phyloP scores from a whole-genome alignment of 2,797 vertebrate genomes.

The Xenentodon cancila region DNA sequence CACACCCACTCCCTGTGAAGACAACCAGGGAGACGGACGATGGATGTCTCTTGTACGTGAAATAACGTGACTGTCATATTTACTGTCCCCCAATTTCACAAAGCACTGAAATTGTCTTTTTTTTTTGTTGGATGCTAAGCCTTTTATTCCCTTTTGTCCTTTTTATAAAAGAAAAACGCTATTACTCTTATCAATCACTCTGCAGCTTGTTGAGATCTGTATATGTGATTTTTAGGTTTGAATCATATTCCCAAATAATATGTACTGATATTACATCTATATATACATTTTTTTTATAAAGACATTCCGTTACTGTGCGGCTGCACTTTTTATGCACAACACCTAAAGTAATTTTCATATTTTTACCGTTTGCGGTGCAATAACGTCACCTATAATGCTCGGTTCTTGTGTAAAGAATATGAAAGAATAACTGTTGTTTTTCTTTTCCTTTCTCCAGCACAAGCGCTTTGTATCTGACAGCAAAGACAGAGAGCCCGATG shows the following conservation, averaged over 20 bases:
- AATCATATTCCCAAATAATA: no score
- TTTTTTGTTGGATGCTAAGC: not conserved
- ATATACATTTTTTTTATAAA: not conserved
- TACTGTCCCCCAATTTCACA: not conserved
- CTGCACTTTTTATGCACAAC: no score
- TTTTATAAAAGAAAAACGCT: no score
- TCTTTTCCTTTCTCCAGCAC: constrained; percentile 77
- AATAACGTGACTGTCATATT: not conserved
- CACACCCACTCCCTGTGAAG: constrained; percentile 84
- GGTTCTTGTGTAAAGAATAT: not conserved
- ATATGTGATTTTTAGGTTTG: no score
- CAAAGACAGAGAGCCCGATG: constrained; percentile 94
- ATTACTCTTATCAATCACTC: no score
- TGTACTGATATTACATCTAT: not conserved
- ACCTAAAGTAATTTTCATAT: no score
- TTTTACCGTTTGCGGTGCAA: no score
- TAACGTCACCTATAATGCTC: not conserved
- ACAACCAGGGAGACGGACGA: constrained; percentile 88
- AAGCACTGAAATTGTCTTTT: not conserved
- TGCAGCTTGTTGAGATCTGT: no score
- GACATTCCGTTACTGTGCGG: no score
- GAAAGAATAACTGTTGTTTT: not conserved
- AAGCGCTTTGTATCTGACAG: constrained; percentile 90
- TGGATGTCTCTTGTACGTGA: constrained; percentile 92
- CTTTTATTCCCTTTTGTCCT: not conserved